Base-by-base conservation (phyloP, 2,888 invertebrate species). In the Hybos culiciformis region DNA sequence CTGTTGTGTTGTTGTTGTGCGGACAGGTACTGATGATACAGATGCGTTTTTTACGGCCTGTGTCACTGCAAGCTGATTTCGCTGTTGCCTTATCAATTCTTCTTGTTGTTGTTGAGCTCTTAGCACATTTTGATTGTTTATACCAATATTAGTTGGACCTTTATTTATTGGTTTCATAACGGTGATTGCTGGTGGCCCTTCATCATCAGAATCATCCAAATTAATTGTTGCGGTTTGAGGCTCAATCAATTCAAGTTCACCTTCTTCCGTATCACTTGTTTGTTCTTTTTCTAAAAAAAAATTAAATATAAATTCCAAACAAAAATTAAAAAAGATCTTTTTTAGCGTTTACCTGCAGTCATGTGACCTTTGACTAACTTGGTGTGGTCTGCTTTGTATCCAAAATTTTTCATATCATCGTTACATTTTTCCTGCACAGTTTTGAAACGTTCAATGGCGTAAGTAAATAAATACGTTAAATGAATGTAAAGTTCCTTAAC, bases 401-500 rank as follows among this genome's bases (percentile, higher is more conserved):
- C 65, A 46, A 66, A 52, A n/a, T 59, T 56, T 5, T 61, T 56
- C 64, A 67, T 66, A 48, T 65, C 66, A 11, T 57, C 54, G 20
- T 61, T 49, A 20, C 64, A 65, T 50, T 62, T 66, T 26, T 66
- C 67, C 46, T 67, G 67, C 19, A 66, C 45, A 14, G 61, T 58
- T 39, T 66, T 66, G 18, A 65, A 64, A 3, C 67, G 57, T 6
- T 65, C 67, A 41, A 63, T 62, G 2, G 66, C 64, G 44, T 67
- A 67, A 1, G 66, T 64, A 44, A 63, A 57, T 31, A 67, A 47
- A 46, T 67, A 67, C 3, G 65, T 66, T 11, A 67, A 50, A 52
- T 67, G 67, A 40, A 67, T 64, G 37, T 66, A 64, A 3, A 67
- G 51, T 44, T 67, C 66, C 44, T 67, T 67, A 5, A 67, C 57